A percentile compares a stretch with the other conserved stretches of the same genome.
These are phyloP conservation scores for Manacus vitellinus DNA, from an alignment of 2,113 vertebrate species.

Conservation along the genomic window DNA sequence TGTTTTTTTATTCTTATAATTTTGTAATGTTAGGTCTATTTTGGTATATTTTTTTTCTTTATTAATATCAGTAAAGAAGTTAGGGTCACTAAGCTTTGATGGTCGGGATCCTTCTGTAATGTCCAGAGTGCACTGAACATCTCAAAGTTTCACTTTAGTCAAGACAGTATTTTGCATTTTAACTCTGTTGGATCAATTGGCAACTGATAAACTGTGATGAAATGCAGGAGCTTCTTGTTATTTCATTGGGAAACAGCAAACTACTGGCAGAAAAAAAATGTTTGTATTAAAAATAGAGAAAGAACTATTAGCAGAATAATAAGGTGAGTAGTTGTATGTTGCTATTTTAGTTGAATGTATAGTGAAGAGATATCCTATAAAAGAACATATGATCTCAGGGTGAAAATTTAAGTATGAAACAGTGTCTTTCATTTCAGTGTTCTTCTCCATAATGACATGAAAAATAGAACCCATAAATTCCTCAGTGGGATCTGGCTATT, in stretches of 20 bases:
- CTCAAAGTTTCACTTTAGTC: background rate
- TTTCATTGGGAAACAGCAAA: background rate
- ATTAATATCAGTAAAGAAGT: background rate
- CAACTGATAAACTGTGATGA: background rate
- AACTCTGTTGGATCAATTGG: background rate
- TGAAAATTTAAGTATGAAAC: slow-evolving; percentile 61
- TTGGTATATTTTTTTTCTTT: background rate
- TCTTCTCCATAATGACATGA: slow-evolving; percentile 32
- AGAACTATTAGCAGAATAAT: slow-evolving; percentile 20
- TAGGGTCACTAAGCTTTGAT: background rate
- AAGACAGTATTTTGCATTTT: background rate
- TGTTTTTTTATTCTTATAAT: background rate
- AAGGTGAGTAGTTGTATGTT: background rate
- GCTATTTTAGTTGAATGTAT: slow-evolving; percentile 32
- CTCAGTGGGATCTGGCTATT: slow-evolving; percentile 4
- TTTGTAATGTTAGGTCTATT: background rate
- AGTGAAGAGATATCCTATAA: slow-evolving; percentile 37
- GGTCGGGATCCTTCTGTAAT: background rate
- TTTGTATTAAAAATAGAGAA: slow-evolving; percentile 59
- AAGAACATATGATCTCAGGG: slow-evolving; percentile 28
- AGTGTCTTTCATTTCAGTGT: background rate
- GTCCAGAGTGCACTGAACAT: background rate
- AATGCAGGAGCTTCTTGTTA: background rate
- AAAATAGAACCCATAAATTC: slow-evolving; percentile 53
- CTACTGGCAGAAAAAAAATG: background rate